Conservation (phyloP, 2,888 invertebrate species). For the Drosophila atripex region DNA sequence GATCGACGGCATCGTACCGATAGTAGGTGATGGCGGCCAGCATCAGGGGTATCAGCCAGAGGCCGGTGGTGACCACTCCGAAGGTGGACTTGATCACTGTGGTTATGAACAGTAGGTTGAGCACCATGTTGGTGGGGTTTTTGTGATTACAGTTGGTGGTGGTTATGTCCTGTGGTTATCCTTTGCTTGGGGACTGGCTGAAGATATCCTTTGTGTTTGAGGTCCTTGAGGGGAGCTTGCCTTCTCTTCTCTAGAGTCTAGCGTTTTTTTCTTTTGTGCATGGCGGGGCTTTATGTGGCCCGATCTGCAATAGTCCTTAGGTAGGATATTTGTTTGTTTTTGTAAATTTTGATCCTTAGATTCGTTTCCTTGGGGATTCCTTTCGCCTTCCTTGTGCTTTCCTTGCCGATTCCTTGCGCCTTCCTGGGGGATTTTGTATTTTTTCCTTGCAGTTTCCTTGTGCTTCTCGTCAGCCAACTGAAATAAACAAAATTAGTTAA, state of each 20-base stretch:
- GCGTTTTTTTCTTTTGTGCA: constrained; percentile 69
- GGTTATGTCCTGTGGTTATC: neutral
- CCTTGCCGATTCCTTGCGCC: neutral
- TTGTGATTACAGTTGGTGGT: neutral
- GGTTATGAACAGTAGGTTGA: constrained; percentile 90
- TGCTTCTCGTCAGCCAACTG: constrained; percentile 35
- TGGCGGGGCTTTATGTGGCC: constrained; percentile 53
- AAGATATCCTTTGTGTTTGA: neutral
- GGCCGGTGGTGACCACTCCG: constrained; percentile 89
- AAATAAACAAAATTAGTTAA: neutral
- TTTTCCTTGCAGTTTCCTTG: neutral
- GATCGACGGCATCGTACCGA: constrained; percentile 91
- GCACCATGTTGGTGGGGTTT: constrained; percentile 86
- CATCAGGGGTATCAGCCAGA: constrained; percentile 93
- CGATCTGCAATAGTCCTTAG: neutral
- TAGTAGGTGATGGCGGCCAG: constrained; percentile 92
- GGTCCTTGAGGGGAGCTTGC: neutral
- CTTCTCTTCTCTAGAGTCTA: constrained; percentile 48
- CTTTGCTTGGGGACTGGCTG: neutral
- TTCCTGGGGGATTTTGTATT: neutral
- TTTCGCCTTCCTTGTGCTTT: neutral
- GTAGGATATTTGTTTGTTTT: neutral
- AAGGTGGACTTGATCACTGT: constrained; percentile 90
- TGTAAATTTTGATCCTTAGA: neutral
- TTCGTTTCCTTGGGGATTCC: neutral